Evolutionary conservation across 2,113 vertebrate species (phyloP).

Genomic region (Pangasianodon hypophthalmus): DNA sequence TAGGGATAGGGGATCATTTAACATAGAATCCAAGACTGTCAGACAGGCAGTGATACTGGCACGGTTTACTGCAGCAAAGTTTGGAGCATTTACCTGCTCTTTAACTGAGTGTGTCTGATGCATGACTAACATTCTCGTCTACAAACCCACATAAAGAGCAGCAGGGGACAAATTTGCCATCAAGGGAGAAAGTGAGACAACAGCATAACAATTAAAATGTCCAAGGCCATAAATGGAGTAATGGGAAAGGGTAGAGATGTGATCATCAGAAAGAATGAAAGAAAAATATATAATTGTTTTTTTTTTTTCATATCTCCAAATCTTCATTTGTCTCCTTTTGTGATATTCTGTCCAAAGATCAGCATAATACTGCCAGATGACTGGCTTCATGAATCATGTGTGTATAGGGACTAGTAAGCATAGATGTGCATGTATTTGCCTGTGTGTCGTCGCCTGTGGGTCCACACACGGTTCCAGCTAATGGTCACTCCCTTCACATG

Average conservation of each 20-base stretch:
- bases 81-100: background rate
- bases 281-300: background rate
- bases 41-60: background rate
- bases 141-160: background rate
- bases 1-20: background rate
- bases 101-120: background rate
- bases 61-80: background rate
- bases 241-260: background rate
- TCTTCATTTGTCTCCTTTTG: background rate
- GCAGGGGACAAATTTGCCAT: background rate
- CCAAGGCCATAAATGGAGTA: background rate
- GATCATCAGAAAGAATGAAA: conserved; percentile 13
- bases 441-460: conserved; percentile 6
- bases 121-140: background rate
- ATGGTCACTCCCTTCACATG: conserved; percentile 20
- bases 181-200: background rate
- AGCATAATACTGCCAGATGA: conserved; percentile 10
- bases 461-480: background rate
- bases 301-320: background rate
- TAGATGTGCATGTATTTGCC: background rate
- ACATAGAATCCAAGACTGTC: background rate
- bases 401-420: background rate
- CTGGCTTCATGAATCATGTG: background rate
- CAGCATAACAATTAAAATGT: background rate
- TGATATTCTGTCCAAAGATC: conserved; percentile 1